These are phyloP conservation scores for Emydura subglobosa DNA, from an alignment of 2,113 vertebrate genomes.

Conservation along the genomic window DNA sequence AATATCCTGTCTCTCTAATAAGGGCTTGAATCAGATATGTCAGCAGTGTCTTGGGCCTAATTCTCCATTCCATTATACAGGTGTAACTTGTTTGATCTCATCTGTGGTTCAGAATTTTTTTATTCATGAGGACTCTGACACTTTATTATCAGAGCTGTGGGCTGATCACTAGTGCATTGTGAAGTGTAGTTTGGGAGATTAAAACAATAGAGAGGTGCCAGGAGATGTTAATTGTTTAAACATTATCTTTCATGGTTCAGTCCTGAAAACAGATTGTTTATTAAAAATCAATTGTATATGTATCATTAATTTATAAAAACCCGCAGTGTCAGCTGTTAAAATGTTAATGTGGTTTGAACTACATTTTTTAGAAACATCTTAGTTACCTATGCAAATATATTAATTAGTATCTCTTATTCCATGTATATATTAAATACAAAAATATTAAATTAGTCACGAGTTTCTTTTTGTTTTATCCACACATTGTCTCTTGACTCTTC, in stretches of 20 bases:
- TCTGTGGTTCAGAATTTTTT: background rate
- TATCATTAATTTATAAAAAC: background rate
- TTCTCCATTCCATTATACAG: background rate
- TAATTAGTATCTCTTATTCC: slow-evolving; percentile 37
- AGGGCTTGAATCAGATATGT: background rate
- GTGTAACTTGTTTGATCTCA: background rate
- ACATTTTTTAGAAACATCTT: background rate
- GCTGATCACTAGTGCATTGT: background rate
- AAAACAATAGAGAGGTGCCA: no score
- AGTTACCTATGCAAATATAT: slow-evolving; percentile 33
- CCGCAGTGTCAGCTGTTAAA: background rate
- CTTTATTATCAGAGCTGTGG: background rate
- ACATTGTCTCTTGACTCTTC: slow-evolving; percentile 28
- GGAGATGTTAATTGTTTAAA: background rate
- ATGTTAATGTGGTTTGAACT: background rate
- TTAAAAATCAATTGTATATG: background rate
- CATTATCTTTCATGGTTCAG: background rate
- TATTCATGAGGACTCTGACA: background rate
- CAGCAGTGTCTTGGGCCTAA: background rate
- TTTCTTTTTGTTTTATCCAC: slow-evolving; percentile 43
- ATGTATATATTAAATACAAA: background rate
- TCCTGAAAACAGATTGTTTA: background rate
- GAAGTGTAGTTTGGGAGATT: background rate
- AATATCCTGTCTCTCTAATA: background rate
- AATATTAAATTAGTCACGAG: slow-evolving; percentile 15